Evolutionary conservation across 2,888 invertebrate species (phyloP), one percentile per base, ranked within the genome.

Genomic region (Meganola albula): DNA sequence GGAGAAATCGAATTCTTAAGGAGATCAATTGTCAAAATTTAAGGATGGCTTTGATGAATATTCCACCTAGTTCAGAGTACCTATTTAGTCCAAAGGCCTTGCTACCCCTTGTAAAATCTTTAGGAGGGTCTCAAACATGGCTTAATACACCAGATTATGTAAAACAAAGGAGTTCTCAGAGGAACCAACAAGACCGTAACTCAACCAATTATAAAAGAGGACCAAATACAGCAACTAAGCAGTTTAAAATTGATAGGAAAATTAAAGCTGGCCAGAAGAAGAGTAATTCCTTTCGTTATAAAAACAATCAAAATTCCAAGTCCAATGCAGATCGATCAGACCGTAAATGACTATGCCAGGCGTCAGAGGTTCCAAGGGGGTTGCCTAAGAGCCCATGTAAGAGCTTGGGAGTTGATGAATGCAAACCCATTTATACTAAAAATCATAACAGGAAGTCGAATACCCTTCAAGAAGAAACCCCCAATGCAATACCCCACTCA

Each of bases 111-210:
- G 18, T 27, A 3, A 1, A 16, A 2, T 18, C 27, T 2, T 10
- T 27, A n/a, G 27, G 27, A 3, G 27, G 27, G 8, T 10, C 27
- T 3, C 27, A 27, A 9, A 3, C 27, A 2, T 27, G 27, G 27
- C 11, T 27, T 2, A 26, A 14, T 16, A 26, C 26, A 2, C 26
- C 26, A 5, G 11, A 4, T 10, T 24, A 24, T 24, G 3, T 24
- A 4, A 24, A 24, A 24, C 10, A 24, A 11, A 11, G 8, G 10
- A 24, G n/a, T n/a, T n/a, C n/a, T n/a, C n/a, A n/a, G n/a, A n/a
- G n/a, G n/a, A n/a, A n/a, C n/a, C n/a, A n/a, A n/a, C n/a, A n/a
- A n/a, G n/a, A n/a, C n/a, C n/a, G n/a, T n/a, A n/a, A n/a, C n/a
- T n/a, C n/a, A n/a, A n/a, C n/a, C n/a, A n/a, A n/a, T n/a, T n/a